Conservation (phyloP, 2,797 vertebrate species). For the Molossus alvarezi region DNA sequence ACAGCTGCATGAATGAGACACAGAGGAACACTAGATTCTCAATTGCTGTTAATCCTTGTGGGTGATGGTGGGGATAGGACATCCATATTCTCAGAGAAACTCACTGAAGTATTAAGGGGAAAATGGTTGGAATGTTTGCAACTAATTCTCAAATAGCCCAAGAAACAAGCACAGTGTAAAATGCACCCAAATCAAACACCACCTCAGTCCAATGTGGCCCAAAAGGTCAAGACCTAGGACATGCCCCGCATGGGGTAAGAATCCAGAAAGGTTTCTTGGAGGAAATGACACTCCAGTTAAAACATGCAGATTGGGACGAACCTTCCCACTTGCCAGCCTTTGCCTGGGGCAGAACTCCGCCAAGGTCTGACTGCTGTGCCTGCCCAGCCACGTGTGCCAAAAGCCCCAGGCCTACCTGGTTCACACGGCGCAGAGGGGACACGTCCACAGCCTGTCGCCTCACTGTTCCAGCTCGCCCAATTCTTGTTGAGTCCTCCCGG, state of each 20-base stretch:
- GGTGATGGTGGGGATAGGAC: rapidly evolving
- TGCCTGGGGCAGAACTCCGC: neutral
- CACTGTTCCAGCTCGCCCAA: conserved; percentile 96
- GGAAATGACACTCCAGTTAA: conserved; percentile 73
- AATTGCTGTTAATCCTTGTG: rapidly evolving
- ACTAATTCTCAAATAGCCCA: neutral
- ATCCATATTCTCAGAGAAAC: neutral
- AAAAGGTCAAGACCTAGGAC: neutral
- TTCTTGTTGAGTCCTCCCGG: conserved; percentile 97
- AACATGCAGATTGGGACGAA: neutral
- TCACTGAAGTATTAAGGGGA: neutral
- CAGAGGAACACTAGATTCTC: rapidly evolving
- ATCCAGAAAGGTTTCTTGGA: conserved; percentile 69
- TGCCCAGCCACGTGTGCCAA: rapidly evolving
- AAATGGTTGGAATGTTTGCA: neutral
- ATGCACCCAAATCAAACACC: neutral
- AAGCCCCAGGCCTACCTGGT: conserved; percentile 92
- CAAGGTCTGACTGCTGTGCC: neutral
- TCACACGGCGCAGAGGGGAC: conserved; percentile 96
- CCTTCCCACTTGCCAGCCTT: neutral
- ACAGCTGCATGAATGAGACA: neutral
- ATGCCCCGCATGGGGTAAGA: neutral
- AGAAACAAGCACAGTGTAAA: neutral
- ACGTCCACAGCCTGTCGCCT: conserved; percentile 97
- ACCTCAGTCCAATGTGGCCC: neutral